Conservation (phyloP, 2,113 vertebrate genomes). For the Mobula birostris region DNA sequence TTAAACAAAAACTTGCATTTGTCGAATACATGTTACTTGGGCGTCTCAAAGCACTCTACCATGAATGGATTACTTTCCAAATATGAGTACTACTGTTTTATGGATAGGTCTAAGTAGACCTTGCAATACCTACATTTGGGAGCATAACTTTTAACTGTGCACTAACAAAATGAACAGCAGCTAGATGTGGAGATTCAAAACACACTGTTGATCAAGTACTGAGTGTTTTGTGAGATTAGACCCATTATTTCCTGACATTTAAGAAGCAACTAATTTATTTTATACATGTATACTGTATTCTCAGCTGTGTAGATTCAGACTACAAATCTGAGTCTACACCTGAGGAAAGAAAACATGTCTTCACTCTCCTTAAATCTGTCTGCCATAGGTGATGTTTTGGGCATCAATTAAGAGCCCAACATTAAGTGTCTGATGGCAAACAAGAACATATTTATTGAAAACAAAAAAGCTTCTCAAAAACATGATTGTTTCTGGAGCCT, state of each 20-base stretch:
- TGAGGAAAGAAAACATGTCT: background rate
- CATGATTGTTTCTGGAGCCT: background rate
- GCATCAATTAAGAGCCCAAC: background rate
- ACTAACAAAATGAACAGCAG: too few relatives aligned
- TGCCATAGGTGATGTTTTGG: background rate
- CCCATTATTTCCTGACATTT: too few relatives aligned
- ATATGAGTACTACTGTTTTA: background rate
- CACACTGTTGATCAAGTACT: too few relatives aligned
- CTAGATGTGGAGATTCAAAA: too few relatives aligned
- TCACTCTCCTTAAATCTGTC: background rate
- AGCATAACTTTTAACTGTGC: background rate
- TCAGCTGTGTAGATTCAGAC: background rate
- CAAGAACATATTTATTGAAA: background rate
- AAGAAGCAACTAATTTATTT: background rate
- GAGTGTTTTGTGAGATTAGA: too few relatives aligned
- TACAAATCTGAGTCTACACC: background rate
- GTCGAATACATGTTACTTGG: background rate
- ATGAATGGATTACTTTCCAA: background rate
- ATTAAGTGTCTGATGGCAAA: too few relatives aligned
- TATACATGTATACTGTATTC: background rate
- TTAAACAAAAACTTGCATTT: background rate
- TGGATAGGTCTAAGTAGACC: background rate
- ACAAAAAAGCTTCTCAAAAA: background rate
- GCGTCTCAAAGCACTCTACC: background rate
- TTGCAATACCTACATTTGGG: background rate